Percentiles rank a stretch among this genome's conserved stretches.
These are phyloP conservation scores for Melipona bicolor DNA, from an alignment of 2,888 invertebrate genomes.

Conservation along the genomic window DNA sequence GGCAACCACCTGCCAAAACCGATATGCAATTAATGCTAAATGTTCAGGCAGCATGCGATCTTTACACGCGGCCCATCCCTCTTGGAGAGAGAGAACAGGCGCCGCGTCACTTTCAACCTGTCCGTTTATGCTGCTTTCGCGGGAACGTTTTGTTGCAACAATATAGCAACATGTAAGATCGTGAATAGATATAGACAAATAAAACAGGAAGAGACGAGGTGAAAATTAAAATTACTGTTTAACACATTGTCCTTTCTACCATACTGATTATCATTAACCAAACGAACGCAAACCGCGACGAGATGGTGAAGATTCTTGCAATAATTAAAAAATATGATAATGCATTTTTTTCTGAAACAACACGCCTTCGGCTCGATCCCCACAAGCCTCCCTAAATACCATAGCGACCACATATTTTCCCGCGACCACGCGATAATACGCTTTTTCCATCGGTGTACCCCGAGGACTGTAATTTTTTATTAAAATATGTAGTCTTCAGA, in stretches of 20 bases:
- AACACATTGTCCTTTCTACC: background rate
- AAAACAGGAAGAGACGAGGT: background rate
- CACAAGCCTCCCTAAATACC: background rate
- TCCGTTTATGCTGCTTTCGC: slow-evolving; percentile 2
- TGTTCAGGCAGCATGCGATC: slow-evolving; percentile 78
- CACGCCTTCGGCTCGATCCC: too few species aligned
- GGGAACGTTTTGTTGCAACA: slow-evolving; percentile 10
- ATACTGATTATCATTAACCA: background rate
- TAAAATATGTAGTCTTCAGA: slow-evolving; percentile 2
- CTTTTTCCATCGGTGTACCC: too few species aligned
- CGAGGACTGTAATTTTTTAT: background rate
- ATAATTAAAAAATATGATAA: slow-evolving; percentile 15
- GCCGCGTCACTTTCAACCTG: slow-evolving; percentile 44
- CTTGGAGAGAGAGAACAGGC: slow-evolving; percentile 15
- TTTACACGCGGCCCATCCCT: slow-evolving; percentile 62
- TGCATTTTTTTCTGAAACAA: background rate
- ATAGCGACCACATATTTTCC: background rate
- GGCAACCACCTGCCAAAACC: slow-evolving; percentile 80
- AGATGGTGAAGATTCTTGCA: background rate
- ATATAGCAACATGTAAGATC: background rate
- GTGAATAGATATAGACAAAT: background rate
- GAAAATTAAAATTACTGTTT: background rate
- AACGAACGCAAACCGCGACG: background rate
- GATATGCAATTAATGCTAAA: slow-evolving; percentile 81
- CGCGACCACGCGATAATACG: background rate